These are phyloP conservation scores for Chloromyia formosa DNA, from an alignment of 2,888 invertebrate species.

Conservation along the genomic window DNA sequence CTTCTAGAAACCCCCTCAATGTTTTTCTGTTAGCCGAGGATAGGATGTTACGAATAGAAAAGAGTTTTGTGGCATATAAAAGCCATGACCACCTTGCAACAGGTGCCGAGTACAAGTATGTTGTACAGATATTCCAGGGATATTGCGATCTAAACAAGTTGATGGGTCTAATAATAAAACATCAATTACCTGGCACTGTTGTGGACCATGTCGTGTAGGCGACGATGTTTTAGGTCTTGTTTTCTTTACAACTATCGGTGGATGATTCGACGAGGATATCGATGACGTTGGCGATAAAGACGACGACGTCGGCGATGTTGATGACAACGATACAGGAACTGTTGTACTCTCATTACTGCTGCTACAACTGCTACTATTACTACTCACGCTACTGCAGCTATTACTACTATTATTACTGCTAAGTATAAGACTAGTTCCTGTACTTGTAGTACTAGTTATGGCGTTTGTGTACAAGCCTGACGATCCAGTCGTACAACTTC, in stretches of 20 bases:
- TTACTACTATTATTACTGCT: constrained; percentile 54
- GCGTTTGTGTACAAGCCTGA: constrained; percentile 43
- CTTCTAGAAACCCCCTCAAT: too few relatives aligned
- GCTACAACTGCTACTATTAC: constrained; percentile 46
- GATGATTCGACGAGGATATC: constrained; percentile 47
- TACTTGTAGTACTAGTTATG: constrained; percentile 45
- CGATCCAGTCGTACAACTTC: constrained; percentile 46
- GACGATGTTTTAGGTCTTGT: constrained; percentile 86
- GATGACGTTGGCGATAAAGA: constrained; percentile 7
- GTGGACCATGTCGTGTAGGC: constrained; percentile 89
- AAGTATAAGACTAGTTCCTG: constrained; percentile 48
- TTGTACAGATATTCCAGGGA: too few relatives aligned
- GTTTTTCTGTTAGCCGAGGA: too few relatives aligned
- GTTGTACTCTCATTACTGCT: constrained; percentile 47
- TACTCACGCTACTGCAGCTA: constrained; percentile 53
- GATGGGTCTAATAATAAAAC: too few relatives aligned
- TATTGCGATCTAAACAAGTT: too few relatives aligned
- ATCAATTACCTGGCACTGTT: constrained; percentile 92
- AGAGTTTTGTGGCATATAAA: too few relatives aligned
- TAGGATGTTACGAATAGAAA: too few relatives aligned
- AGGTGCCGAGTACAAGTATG: too few relatives aligned
- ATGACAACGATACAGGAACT: constrained; percentile 50
- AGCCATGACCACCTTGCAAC: too few relatives aligned
- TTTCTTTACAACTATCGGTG: constrained; percentile 69
- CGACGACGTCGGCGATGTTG: constrained; percentile 11